Percentiles rank a stretch among this genome's conserved stretches.
Evolutionary conservation across 2,113 vertebrate species (phyloP).

Genomic region (Neodon shergylaensis): DNA sequence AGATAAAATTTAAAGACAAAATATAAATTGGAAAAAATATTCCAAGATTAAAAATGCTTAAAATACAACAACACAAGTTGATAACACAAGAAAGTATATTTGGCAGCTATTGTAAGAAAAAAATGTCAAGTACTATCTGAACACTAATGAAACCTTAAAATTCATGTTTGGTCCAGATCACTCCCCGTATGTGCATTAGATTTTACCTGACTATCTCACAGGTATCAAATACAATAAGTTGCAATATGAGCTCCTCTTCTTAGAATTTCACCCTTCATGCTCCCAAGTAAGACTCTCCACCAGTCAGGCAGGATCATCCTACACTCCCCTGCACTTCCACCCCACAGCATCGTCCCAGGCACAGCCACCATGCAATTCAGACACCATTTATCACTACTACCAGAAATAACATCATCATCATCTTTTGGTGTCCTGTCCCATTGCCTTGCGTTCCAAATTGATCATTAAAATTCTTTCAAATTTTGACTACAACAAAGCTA

Average conservation of each 20-base stretch:
- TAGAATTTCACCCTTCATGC: background rate
- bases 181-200: background rate
- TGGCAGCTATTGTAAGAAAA: background rate
- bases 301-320: background rate
- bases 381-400: background rate
- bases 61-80: background rate
- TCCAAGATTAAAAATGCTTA: background rate
- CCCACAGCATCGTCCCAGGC: background rate
- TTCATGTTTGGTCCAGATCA: background rate
- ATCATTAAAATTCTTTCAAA: background rate
- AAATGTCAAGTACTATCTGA: background rate
- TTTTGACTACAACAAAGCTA: background rate
- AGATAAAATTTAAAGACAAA: constrained; percentile 13
- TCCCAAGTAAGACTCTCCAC: background rate
- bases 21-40: background rate
- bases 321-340: background rate
- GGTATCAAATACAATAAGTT: background rate
- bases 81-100: background rate
- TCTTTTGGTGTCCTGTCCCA: background rate
- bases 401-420: background rate
- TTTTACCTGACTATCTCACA: background rate
- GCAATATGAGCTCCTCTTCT: background rate
- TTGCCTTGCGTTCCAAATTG: background rate
- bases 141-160: background rate
- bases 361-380: background rate